Evolutionary conservation across 2,113 vertebrate species (phyloP), one percentile per base, ranked within the genome.

Genomic region (Sapayoa aenigma): DNA sequence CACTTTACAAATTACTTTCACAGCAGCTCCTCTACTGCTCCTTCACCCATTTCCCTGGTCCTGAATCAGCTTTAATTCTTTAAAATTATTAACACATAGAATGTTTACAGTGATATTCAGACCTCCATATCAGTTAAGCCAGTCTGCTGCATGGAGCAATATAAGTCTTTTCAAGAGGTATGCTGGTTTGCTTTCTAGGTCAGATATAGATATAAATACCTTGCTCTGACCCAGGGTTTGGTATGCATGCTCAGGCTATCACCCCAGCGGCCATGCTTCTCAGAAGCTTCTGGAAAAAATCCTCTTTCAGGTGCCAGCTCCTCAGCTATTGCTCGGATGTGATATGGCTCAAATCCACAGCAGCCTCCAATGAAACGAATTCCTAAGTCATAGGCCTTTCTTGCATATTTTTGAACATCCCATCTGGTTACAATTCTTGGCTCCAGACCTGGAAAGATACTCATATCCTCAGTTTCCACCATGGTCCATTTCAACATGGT

Each of bases 171-270:
- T 30, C 47, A 88, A 53, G 44, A 60, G 42, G 2, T 33, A 23
- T 37, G 12, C 5, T 72, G 27, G 10, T 88, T 47, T 60, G n/a
- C n/a, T 50, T 69, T 77, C 46, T 33, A 71, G 25, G 47, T 58
- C 35, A 71, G 50, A n/a, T 52, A 65, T 49, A 71, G 50, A n/a
- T 52, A 65, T 49, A 88, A 98, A 78, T 97, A 99, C 99, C 99
- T 99, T 53, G 99, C 99, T 98, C 99, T 97, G 93, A 99, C 98
- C 99, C 99, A 99, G 16, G 99, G 99, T 91, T 99, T 99, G 14
- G 99, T 99, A 95, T 99, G 99, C 99, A 99, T 99, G 87, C 98
- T 97, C 85, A 99, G 96, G 47, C 97, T 97, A 35, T 97, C 95
- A 1, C 99, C 99, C 99, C 99, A 99, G 94, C 37, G 96, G 58